Conservation (phyloP, 1,140 invertebrate genomes). For the Drosophila lini region DNA sequence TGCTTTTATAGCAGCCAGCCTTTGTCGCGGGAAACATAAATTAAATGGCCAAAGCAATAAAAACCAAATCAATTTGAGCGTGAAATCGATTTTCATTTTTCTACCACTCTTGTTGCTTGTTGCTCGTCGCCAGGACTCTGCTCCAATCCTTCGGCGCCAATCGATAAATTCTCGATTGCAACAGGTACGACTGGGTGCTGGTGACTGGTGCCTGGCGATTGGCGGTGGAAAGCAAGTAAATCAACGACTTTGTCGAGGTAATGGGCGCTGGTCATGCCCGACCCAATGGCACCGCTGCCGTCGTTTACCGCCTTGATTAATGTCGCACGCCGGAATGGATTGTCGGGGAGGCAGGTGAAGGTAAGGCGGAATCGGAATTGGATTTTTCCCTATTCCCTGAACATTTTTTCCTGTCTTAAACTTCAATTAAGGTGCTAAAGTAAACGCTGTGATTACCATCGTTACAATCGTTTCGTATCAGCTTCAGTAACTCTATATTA, state of each 20-base stretch:
- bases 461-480: too few relatives aligned
- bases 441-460: constrained; percentile 1
- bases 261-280: constrained; percentile 53
- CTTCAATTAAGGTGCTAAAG: constrained; percentile 52
- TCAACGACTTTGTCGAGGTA: constrained; percentile 57
- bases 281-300: constrained; percentile 56
- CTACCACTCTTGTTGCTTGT: constrained; percentile 35
- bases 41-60: constrained; percentile 75
- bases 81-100: constrained; percentile 76
- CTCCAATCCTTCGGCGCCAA: constrained; percentile 13
- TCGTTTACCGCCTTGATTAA: constrained; percentile 65
- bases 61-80: constrained; percentile 80
- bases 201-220: neutral
- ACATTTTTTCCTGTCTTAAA: neutral
- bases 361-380: constrained; percentile 10
- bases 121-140: constrained; percentile 1
- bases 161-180: constrained; percentile 72
- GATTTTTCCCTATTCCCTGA: constrained; percentile 2
- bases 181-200: constrained; percentile 50
- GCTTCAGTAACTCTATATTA: neutral
- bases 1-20: constrained; percentile 41
- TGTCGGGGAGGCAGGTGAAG: constrained; percentile 1
- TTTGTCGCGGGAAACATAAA: constrained; percentile 62
- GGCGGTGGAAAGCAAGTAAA: constrained; percentile 49
- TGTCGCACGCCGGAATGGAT: constrained; percentile 24